phyloP scores from a whole-genome alignment of 2,888 invertebrate species.

The Limnephilus lunatus region DNA sequence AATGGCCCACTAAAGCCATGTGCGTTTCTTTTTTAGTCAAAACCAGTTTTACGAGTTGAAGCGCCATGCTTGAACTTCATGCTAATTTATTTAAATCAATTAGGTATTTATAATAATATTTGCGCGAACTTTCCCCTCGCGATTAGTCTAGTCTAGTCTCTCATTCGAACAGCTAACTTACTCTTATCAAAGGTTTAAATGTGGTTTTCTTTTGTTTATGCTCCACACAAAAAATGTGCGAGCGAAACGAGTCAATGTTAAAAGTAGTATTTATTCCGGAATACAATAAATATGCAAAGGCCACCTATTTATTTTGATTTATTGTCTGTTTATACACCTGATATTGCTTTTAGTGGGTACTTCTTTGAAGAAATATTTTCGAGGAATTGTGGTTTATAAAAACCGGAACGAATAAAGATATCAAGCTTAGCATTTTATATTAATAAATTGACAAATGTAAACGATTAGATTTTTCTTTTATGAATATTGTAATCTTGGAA shows the following conservation, averaged over 20 bases:
- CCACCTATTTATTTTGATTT: not conserved
- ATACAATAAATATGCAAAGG: not conserved
- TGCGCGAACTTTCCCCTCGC: conserved; percentile 2
- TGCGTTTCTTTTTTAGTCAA: conserved; percentile 33
- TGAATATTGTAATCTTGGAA: not conserved
- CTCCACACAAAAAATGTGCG: not conserved
- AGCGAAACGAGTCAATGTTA: not conserved
- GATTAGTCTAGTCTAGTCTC: not conserved
- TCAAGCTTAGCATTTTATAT: conserved; percentile 2
- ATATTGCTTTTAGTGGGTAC: not conserved
- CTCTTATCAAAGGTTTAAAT: not conserved
- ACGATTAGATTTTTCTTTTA: not conserved
- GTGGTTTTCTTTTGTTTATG: not conserved
- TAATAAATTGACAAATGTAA: not conserved
- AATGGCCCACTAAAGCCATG: conserved; percentile 35
- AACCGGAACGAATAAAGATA: not conserved
- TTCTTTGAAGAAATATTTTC: not conserved
- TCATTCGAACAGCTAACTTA: not conserved
- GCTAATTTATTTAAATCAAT: conserved; percentile 39
- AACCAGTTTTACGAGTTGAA: conserved; percentile 18
- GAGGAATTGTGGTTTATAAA: not conserved
- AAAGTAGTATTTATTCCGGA: not conserved
- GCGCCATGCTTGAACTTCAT: conserved; percentile 9
- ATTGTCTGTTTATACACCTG: not conserved
- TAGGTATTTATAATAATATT: conserved; percentile 11